phyloP scores from a whole-genome alignment of 1,140 invertebrate genomes.

The Drosophila ogumai region DNA sequence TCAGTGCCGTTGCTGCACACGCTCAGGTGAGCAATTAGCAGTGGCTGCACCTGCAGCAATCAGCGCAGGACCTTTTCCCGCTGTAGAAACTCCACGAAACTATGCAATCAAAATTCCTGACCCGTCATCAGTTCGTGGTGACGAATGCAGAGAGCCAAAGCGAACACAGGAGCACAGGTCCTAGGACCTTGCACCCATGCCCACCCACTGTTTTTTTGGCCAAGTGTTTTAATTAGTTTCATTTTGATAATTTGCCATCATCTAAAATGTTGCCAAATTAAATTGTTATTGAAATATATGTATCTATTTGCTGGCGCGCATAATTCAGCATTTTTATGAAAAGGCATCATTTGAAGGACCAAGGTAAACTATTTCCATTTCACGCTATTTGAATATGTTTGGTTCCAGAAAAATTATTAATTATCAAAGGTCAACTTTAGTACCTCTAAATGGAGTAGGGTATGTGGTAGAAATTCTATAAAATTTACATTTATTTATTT shows the following conservation, averaged over 20 bases:
- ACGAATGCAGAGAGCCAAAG: constrained; percentile 18
- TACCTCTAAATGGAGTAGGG: background rate
- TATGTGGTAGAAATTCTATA: background rate
- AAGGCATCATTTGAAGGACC: background rate
- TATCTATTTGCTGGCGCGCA: background rate
- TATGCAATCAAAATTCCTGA: constrained; percentile 51
- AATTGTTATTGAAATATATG: background rate
- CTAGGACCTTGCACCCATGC: background rate
- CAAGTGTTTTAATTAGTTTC: constrained; percentile 45
- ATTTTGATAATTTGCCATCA: constrained; percentile 20
- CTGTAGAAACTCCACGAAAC: background rate
- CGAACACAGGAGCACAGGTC: background rate
- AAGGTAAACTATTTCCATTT: background rate
- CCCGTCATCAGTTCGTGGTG: background rate
- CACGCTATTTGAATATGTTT: background rate
- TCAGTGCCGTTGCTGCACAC: background rate
- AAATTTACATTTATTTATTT: background rate
- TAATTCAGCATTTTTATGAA: background rate
- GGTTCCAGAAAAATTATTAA: background rate
- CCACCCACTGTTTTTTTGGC: background rate
- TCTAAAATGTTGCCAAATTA: constrained; percentile 18
- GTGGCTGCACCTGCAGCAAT: constrained; percentile 26
- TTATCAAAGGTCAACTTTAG: background rate
- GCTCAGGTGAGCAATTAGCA: constrained; percentile 35
- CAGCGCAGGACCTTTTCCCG: constrained; percentile 8